Evolutionary conservation across 2,888 invertebrate species (phyloP).

Genomic region (Dolichomitus sp.): DNA sequence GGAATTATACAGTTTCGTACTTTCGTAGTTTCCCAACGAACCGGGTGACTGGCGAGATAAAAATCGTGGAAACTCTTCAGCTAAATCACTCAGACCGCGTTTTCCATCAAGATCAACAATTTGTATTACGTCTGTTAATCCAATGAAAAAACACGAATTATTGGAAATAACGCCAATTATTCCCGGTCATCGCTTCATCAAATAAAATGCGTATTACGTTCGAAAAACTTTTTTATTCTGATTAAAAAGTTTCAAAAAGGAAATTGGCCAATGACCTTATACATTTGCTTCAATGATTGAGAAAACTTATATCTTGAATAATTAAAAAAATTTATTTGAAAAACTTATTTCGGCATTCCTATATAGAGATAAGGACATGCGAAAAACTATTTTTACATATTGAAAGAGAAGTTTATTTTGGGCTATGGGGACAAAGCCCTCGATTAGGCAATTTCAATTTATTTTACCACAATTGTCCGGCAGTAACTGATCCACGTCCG

Average conservation of each 20-base stretch:
- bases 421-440: too few species aligned
- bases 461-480: too few species aligned
- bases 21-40: constrained; percentile 32
- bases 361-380: too few species aligned
- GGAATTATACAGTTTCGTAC: constrained; percentile 14
- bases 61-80: constrained; percentile 49
- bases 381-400: too few species aligned
- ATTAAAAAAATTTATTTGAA: too few species aligned
- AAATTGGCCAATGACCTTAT: neutral
- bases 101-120: constrained; percentile 23
- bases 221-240: neutral
- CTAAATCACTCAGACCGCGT: constrained; percentile 1
- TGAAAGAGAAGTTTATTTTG: too few species aligned
- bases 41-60: constrained; percentile 41
- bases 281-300: neutral
- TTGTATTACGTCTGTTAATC: neutral
- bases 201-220: neutral
- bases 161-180: neutral
- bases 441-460: too few species aligned
- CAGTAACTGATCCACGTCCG: too few species aligned
- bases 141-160: neutral
- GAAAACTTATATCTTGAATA: neutral
- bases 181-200: neutral
- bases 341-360: too few species aligned
- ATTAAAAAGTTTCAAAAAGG: neutral